A percentile compares a stretch with the other conserved stretches of the same genome.
These are phyloP conservation scores for Rhizoglyphus robini DNA, from an alignment of 1,140 invertebrate species.

Conservation along the genomic window DNA sequence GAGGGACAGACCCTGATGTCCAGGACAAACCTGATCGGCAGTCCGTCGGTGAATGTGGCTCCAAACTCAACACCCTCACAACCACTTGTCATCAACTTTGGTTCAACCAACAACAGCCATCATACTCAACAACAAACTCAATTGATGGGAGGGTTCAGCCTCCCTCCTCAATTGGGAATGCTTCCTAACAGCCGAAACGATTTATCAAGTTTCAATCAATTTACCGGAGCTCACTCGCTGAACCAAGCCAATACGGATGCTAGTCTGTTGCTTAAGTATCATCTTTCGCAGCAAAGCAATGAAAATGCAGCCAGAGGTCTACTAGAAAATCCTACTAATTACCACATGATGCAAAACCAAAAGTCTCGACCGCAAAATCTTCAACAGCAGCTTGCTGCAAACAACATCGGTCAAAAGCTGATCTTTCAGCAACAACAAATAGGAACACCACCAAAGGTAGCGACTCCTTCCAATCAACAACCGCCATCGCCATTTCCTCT, in stretches of 20 bases:
- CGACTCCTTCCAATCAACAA: not conserved
- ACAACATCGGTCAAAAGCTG: not conserved
- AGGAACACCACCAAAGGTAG: not conserved
- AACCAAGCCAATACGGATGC: constrained; percentile 1
- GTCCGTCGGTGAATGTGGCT: not conserved
- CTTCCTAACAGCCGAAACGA: not conserved
- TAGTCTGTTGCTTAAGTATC: not conserved
- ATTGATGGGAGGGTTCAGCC: not conserved
- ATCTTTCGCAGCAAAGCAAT: not conserved
- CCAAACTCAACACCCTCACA: constrained; percentile 15
- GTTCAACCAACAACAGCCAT: constrained; percentile 1
- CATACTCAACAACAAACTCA: not conserved
- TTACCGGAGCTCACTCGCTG: not conserved
- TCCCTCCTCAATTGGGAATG: not conserved
- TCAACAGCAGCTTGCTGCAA: not conserved
- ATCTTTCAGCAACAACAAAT: not conserved
- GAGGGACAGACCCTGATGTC: not conserved
- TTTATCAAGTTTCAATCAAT: not conserved
- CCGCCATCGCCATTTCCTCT: constrained; percentile 20
- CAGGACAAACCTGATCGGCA: not conserved
- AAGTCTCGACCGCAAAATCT: constrained; percentile 6
- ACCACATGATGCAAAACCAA: not conserved
- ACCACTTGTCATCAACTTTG: constrained; percentile 7
- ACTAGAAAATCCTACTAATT: not conserved
- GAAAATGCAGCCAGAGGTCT: not conserved